Evolutionary conservation across 1,140 invertebrate species (phyloP).

Genomic region (Caenorhabditis latens): DNA sequence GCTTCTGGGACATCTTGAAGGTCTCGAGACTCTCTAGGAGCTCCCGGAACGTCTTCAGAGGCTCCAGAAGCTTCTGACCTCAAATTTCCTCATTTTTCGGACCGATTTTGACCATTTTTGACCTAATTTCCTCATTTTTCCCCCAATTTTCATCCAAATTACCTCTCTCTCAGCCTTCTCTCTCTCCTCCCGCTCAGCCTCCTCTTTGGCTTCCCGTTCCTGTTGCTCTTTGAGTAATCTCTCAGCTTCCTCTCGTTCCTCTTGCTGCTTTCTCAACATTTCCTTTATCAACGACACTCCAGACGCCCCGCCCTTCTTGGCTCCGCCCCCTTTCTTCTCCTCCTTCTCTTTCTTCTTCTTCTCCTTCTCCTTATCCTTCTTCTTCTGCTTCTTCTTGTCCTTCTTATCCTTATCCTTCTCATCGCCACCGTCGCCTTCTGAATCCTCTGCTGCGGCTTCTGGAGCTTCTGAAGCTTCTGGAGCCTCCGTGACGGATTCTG

Average conservation of each 20-base stretch:
- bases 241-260: constrained; percentile 32
- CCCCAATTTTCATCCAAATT: not conserved
- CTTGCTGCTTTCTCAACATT: constrained; percentile 51
- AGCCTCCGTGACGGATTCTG: not conserved
- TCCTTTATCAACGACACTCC: constrained; percentile 59
- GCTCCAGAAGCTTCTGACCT: too few relatives aligned
- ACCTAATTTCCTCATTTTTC: constrained; percentile 78
- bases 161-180: constrained; percentile 64
- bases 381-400: constrained; percentile 48
- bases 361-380: constrained; percentile 36
- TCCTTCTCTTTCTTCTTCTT: not conserved
- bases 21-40: too few relatives aligned
- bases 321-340: too few relatives aligned
- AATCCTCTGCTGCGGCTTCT: constrained; percentile 57
- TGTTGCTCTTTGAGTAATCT: not conserved
- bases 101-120: too few relatives aligned
- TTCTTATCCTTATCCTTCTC: constrained; percentile 82
- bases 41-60: too few relatives aligned
- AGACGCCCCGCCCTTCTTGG: not conserved
- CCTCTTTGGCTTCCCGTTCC: constrained; percentile 52
- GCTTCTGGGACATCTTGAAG: too few relatives aligned
- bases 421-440: constrained; percentile 78
- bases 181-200: constrained; percentile 14
- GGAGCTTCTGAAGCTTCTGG: constrained; percentile 5
- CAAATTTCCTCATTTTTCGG: too few relatives aligned